Percentiles rank a stretch among this genome's conserved stretches.
Conservation (phyloP, 1,140 invertebrate genomes). For the Heliconius hewitsoni region DNA sequence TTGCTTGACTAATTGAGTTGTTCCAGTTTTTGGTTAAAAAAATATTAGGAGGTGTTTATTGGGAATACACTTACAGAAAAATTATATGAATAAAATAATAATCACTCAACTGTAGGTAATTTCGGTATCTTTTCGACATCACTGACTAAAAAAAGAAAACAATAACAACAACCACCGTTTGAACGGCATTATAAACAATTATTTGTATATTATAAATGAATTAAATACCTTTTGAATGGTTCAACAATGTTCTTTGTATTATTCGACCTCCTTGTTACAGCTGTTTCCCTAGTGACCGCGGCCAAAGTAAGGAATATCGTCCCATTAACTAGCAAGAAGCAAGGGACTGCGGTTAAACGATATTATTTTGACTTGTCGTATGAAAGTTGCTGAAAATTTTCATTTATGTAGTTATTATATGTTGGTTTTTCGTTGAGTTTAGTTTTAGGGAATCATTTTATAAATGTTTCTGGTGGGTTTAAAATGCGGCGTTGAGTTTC, state of each 20-base stretch:
- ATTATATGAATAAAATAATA: no score
- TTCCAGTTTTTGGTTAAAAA: no score
- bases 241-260: conserved; percentile 3
- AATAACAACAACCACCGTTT: no score
- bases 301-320: not conserved
- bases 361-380: not conserved
- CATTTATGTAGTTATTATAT: not conserved
- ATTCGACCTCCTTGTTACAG: not conserved
- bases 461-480: no score
- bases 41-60: no score
- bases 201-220: not conserved
- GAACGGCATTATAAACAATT: no score
- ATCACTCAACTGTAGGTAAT: no score
- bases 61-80: no score
- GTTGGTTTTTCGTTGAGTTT: not conserved
- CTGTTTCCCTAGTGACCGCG: not conserved
- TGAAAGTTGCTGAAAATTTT: not conserved
- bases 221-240: not conserved
- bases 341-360: not conserved
- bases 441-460: not conserved
- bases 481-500: no score
- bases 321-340: not conserved
- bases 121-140: no score
- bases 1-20: no score
- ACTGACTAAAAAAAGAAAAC: no score